Percentiles rank a stretch among this genome's conserved stretches.
Conservation (phyloP, 2,113 vertebrate genomes). For the Raja brachyura region DNA sequence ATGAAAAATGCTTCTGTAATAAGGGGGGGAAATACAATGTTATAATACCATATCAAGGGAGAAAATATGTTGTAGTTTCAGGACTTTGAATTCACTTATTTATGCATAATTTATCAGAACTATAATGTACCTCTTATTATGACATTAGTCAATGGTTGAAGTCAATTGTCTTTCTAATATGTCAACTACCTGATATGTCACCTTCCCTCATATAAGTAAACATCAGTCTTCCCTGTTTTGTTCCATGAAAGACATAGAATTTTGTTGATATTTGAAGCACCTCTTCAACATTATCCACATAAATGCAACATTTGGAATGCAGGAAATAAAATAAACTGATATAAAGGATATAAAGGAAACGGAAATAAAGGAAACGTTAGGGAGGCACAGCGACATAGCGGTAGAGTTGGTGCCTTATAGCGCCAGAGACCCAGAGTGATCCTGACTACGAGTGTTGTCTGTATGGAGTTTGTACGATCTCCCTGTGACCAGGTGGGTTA, state of each 20-base stretch:
- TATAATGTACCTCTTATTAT: not conserved
- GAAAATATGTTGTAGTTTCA: not conserved
- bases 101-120: not conserved
- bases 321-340: not conserved
- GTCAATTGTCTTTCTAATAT: too few relatives aligned
- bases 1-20: not conserved
- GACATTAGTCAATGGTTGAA: not conserved
- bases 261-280: not conserved
- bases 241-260: not conserved
- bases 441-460: too few relatives aligned
- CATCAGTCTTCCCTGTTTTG: not conserved
- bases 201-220: not conserved
- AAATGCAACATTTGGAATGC: not conserved
- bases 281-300: not conserved
- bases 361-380: too few relatives aligned
- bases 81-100: not conserved
- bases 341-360: too few relatives aligned
- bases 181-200: not conserved
- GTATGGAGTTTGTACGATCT: too few relatives aligned
- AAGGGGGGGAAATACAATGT: not conserved
- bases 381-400: too few relatives aligned
- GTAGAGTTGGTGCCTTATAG: too few relatives aligned
- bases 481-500: too few relatives aligned
- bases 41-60: not conserved
- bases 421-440: too few relatives aligned